Evolutionary conservation across 2,113 vertebrate species (phyloP).

Genomic region (Morone chrysops): DNA sequence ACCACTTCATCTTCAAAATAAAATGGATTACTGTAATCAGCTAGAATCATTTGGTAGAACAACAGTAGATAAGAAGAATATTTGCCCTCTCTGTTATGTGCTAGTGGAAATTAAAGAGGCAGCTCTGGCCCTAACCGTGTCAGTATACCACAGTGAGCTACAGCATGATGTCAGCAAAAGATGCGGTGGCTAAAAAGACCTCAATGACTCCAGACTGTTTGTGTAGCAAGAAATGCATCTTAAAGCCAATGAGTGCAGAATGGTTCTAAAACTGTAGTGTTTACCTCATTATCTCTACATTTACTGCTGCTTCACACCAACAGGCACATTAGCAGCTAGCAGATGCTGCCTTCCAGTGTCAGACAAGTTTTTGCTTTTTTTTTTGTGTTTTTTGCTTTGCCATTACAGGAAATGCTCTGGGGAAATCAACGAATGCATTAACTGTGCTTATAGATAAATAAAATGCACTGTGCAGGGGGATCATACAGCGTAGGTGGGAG

Average conservation of each 20-base stretch:
- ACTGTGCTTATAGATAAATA: constrained; percentile 4
- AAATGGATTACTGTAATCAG: constrained; percentile 25
- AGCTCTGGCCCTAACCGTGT: background rate
- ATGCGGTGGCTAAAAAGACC: background rate
- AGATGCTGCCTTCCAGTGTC: constrained; percentile 4
- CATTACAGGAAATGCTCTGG: constrained; percentile 21
- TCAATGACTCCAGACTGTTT: background rate
- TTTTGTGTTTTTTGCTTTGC: background rate
- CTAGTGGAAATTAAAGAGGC: background rate
- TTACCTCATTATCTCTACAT: constrained; percentile 45
- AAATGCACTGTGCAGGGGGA: background rate
- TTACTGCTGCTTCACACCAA: background rate
- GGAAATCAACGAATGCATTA: constrained; percentile 41
- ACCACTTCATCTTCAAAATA: constrained; percentile 5
- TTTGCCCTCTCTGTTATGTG: background rate
- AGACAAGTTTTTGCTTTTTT: background rate
- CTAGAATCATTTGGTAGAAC: background rate
- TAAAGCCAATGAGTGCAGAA: too few species aligned
- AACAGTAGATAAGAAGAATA: constrained; percentile 1
- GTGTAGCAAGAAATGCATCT: too few species aligned
- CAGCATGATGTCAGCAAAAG: background rate
- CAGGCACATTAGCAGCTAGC: constrained; percentile 1
- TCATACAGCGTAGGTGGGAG: background rate
- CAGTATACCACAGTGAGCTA: background rate
- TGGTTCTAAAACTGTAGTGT: constrained; percentile 12